Evolutionary conservation across 2,113 vertebrate genomes (phyloP).

Genomic region (Alexandromys fortis): DNA sequence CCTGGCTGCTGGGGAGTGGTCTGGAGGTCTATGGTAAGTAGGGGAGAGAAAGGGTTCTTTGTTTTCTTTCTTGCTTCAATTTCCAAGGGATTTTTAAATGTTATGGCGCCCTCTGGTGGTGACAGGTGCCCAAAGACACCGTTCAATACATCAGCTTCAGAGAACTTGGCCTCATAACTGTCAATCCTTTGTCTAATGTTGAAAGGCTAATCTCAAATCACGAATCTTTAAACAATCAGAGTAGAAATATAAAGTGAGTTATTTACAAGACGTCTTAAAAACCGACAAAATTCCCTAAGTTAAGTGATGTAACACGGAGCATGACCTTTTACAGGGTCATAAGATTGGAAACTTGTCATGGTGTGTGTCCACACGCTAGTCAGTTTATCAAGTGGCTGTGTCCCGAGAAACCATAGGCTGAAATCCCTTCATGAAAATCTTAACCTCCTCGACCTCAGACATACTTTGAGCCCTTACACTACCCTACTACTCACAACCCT

Average conservation of each 20-base stretch:
- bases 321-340: no score
- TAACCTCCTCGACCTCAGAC: no score
- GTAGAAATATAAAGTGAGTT: background rate
- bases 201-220: background rate
- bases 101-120: conserved; percentile 72
- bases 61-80: background rate
- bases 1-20: conserved; percentile 79
- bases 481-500: background rate
- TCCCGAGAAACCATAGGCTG: no score
- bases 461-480: no score
- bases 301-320: no score
- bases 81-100: conserved; percentile 27
- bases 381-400: no score
- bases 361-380: no score
- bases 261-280: background rate
- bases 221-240: background rate
- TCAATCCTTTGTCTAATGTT: background rate
- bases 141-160: background rate
- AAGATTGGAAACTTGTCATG: no score
- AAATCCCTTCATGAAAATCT: no score
- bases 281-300: background rate
- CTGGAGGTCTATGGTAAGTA: conserved; percentile 82
- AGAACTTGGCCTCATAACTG: background rate
- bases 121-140: no score
- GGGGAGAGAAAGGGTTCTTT: background rate